phyloP scores from a whole-genome alignment of 2,797 vertebrate genomes.

The Coracias cyanogaster region DNA sequence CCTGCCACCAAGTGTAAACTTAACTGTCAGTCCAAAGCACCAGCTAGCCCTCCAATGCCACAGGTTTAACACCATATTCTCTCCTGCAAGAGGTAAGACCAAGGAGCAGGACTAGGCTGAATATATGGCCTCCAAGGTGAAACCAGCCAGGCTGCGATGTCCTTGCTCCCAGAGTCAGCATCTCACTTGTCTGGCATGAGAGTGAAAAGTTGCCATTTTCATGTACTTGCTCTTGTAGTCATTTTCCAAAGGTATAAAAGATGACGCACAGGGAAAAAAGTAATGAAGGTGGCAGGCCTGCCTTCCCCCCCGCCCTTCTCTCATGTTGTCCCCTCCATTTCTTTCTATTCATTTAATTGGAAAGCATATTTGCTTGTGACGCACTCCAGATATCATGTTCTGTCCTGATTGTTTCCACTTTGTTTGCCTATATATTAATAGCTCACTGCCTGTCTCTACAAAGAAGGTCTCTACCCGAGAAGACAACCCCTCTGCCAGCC shows the following conservation, averaged over 20 bases:
- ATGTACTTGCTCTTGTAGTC: not conserved
- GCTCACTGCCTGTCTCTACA: slow-evolving; percentile 34
- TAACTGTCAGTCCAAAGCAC: not conserved
- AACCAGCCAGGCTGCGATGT: not conserved
- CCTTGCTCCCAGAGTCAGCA: not conserved
- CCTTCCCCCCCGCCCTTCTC: not conserved
- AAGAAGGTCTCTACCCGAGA: not conserved
- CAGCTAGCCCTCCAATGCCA: not conserved
- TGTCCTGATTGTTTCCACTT: slow-evolving; percentile 41
- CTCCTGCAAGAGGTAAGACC: not conserved
- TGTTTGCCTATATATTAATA: slow-evolving; percentile 56
- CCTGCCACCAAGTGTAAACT: not conserved
- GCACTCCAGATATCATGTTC: slow-evolving; percentile 55
- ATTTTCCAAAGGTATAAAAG: not conserved
- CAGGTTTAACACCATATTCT: not conserved
- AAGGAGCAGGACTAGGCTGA: not conserved
- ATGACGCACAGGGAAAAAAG: not conserved
- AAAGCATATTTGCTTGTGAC: slow-evolving; percentile 56
- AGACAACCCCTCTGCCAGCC: not conserved
- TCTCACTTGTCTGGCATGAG: not conserved
- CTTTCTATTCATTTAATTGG: slow-evolving; percentile 30
- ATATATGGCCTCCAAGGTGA: not conserved
- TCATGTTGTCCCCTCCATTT: not conserved
- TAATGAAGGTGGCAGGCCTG: not conserved
- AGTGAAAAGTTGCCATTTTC: not conserved